Conservation (phyloP, 1,140 invertebrate species). For the Drosophila insularis region DNA sequence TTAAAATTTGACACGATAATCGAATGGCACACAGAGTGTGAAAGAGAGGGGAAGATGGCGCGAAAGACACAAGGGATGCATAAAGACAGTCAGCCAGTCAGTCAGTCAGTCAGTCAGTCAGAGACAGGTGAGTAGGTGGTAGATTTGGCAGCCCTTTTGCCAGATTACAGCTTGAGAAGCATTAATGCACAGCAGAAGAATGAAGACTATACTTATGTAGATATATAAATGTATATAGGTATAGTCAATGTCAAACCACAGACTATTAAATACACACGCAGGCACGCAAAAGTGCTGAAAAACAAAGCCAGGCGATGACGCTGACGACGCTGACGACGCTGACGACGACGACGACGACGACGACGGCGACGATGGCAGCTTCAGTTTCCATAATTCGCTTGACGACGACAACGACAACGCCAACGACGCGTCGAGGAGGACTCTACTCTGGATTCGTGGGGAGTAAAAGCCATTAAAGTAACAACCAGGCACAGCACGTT, state of each 20-base stretch:
- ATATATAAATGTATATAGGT: slow-evolving; percentile 39
- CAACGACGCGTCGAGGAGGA: slow-evolving; percentile 50
- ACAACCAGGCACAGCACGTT: slow-evolving; percentile 79
- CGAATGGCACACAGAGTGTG: slow-evolving; percentile 38
- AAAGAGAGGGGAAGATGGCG: not conserved
- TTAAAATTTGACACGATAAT: slow-evolving; percentile 80
- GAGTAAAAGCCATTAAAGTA: slow-evolving; percentile 79
- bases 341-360: slow-evolving; percentile 26
- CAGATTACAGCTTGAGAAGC: slow-evolving; percentile 65
- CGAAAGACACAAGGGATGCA: not conserved
- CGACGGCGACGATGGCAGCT: slow-evolving; percentile 35
- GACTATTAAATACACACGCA: slow-evolving; percentile 80
- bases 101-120: not conserved
- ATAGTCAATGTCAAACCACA: slow-evolving; percentile 77
- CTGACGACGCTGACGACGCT: slow-evolving; percentile 27
- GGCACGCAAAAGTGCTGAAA: slow-evolving; percentile 76
- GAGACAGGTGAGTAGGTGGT: slow-evolving; percentile 8
- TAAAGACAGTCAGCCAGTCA: not conserved
- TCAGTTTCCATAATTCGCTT: slow-evolving; percentile 77
- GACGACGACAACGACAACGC: slow-evolving; percentile 40
- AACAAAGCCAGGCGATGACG: slow-evolving; percentile 62
- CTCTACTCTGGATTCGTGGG: slow-evolving; percentile 64
- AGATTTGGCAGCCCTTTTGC: slow-evolving; percentile 42
- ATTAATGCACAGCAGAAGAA: slow-evolving; percentile 50
- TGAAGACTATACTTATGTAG: slow-evolving; percentile 42